These are phyloP conservation scores for Nematopogon swammerdamellus DNA, from an alignment of 2,888 invertebrate species.

Conservation along the genomic window DNA sequence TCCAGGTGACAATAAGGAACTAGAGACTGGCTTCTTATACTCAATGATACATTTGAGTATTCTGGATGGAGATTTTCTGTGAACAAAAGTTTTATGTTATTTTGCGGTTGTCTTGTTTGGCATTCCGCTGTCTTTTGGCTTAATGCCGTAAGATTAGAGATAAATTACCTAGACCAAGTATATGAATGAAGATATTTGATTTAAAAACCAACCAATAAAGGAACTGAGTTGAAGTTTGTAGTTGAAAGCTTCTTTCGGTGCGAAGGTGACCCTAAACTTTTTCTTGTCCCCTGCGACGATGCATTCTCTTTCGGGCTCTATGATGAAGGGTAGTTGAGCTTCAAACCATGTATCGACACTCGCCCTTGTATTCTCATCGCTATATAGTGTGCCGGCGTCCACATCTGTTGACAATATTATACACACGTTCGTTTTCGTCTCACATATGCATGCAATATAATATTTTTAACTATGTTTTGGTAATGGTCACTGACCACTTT, in stretches of 20 bases:
- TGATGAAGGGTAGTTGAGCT: constrained; percentile 44
- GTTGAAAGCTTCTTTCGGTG: constrained; percentile 52
- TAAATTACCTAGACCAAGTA: too few relatives aligned
- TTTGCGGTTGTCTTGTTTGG: too few relatives aligned
- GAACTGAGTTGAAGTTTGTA: constrained; percentile 42
- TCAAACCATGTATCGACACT: constrained; percentile 47
- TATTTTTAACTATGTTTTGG: too few relatives aligned
- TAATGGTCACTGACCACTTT: too few relatives aligned
- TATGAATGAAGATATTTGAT: too few relatives aligned
- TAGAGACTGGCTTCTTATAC: constrained; percentile 56
- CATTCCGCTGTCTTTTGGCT: too few relatives aligned
- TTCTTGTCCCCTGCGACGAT: constrained; percentile 36
- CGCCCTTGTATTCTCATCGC: constrained; percentile 26
- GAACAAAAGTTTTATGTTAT: too few relatives aligned
- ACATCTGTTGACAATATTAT: constrained; percentile 22
- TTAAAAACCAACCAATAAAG: constrained; percentile 33
- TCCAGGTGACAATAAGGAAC: constrained; percentile 71
- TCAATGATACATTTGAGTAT: constrained; percentile 50
- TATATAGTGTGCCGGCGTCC: constrained; percentile 39
- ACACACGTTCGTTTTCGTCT: too few relatives aligned
- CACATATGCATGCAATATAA: too few relatives aligned
- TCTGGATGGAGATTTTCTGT: constrained; percentile 49
- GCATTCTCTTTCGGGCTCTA: constrained; percentile 41
- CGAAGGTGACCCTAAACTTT: constrained; percentile 48
- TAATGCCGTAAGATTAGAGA: too few relatives aligned